These are phyloP conservation scores for Natator depressus DNA, from an alignment of 2,113 vertebrate genomes.

Conservation along the genomic window DNA sequence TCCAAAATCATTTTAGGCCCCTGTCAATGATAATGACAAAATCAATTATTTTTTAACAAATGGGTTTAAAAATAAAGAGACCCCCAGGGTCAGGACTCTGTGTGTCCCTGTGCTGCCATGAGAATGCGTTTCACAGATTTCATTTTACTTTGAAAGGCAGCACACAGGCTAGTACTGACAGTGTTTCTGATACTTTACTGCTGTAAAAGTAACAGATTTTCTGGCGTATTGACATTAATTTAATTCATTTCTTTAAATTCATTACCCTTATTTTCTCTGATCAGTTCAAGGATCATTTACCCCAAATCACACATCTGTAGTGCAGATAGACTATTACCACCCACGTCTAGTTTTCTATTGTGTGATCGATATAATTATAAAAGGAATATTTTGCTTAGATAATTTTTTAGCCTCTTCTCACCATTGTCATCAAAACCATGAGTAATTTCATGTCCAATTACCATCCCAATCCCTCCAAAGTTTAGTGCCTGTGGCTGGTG, in stretches of 20 bases:
- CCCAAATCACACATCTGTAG: not conserved
- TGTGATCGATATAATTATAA: not conserved
- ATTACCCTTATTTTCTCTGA: not conserved
- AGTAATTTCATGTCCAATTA: slow-evolving; percentile 96
- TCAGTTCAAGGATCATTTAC: not conserved
- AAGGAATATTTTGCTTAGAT: not conserved
- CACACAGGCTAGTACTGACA: not conserved
- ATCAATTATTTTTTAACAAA: not conserved
- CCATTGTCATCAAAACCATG: slow-evolving; percentile 98
- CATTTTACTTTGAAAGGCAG: not conserved
- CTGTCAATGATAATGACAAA: not conserved
- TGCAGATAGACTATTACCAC: not conserved
- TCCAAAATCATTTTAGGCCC: not conserved
- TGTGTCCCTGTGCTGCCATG: not conserved
- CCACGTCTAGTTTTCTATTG: not conserved
- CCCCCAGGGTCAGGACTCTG: not conserved
- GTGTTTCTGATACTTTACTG: not conserved
- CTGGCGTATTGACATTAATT: not conserved
- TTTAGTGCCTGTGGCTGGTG: slow-evolving; percentile 95
- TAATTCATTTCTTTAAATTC: not conserved
- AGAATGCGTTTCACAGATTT: not conserved
- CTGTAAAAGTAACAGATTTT: not conserved
- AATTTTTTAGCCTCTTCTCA: slow-evolving; percentile 55
- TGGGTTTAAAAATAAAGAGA: not conserved
- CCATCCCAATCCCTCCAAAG: slow-evolving; percentile 97